Percentiles rank a stretch among this genome's conserved stretches.
phyloP scores from a whole-genome alignment of 2,888 invertebrate genomes.

The Epinotia nisella region DNA sequence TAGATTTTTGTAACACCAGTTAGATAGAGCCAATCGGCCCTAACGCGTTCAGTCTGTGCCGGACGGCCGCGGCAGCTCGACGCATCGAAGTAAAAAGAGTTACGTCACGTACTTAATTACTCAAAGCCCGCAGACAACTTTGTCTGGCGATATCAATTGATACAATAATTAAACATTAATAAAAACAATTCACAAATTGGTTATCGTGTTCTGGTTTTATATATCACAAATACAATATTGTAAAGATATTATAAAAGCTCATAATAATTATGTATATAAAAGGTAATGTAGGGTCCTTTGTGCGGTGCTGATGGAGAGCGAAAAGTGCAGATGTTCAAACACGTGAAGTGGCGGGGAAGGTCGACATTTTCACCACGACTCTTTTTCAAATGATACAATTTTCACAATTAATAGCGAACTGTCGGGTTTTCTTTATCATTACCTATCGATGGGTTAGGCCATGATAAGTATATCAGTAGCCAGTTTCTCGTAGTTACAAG shows the following conservation, averaged over 20 bases:
- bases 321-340: slow-evolving; percentile 12
- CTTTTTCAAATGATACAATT: neutral
- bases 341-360: neutral
- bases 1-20: too few species aligned
- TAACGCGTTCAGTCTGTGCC: too few species aligned
- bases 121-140: slow-evolving; percentile 15
- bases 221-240: slow-evolving; percentile 65
- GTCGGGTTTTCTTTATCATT: neutral
- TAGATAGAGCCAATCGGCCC: too few species aligned
- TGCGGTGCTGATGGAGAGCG: neutral
- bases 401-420: neutral
- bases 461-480: neutral
- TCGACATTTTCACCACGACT: neutral
- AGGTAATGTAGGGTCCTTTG: slow-evolving; percentile 32
- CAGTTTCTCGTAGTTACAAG: too few species aligned
- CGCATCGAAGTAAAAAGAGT: too few species aligned
- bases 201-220: slow-evolving; percentile 52
- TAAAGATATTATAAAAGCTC: slow-evolving; percentile 77
- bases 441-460: neutral
- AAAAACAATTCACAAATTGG: slow-evolving; percentile 60
- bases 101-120: too few species aligned
- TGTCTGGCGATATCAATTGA: slow-evolving; percentile 16
- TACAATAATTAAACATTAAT: slow-evolving; percentile 25
- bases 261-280: slow-evolving; percentile 59
- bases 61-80: too few species aligned